phyloP scores from a whole-genome alignment of 2,888 invertebrate genomes.

The Hypercompe scribonia region DNA sequence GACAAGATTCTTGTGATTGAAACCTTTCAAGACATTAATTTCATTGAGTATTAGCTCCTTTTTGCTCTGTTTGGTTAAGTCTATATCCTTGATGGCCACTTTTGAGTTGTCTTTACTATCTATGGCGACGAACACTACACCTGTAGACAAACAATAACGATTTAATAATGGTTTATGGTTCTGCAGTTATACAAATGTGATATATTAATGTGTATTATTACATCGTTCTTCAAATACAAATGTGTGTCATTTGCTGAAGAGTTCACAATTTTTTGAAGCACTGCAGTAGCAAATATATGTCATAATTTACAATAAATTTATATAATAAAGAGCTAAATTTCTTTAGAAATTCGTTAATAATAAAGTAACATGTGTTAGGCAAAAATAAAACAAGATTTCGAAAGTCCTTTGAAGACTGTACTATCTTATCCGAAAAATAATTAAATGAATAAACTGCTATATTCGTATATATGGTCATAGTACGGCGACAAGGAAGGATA shows the following conservation, averaged over 20 bases:
- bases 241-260: slow-evolving; percentile 6
- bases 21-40: slow-evolving; percentile 96
- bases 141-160: slow-evolving; percentile 73
- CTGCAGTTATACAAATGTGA: slow-evolving; percentile 36
- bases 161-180: slow-evolving; percentile 15
- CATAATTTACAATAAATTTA: background rate
- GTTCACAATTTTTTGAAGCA: background rate
- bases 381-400: background rate
- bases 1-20: slow-evolving; percentile 97
- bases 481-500: background rate
- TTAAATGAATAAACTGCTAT: background rate
- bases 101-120: slow-evolving; percentile 90
- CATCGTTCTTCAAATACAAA: too few species aligned
- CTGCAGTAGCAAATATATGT: background rate
- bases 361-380: background rate
- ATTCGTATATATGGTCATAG: background rate
- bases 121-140: slow-evolving; percentile 96
- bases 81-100: slow-evolving; percentile 98
- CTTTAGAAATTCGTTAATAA: background rate
- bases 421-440: background rate
- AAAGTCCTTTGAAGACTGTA: background rate
- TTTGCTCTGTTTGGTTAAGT: slow-evolving; percentile 97
- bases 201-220: too few species aligned
- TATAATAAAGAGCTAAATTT: background rate
- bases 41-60: slow-evolving; percentile 98